Conservation (phyloP, 2,797 vertebrate species). For the Galaxias olidus region DNA sequence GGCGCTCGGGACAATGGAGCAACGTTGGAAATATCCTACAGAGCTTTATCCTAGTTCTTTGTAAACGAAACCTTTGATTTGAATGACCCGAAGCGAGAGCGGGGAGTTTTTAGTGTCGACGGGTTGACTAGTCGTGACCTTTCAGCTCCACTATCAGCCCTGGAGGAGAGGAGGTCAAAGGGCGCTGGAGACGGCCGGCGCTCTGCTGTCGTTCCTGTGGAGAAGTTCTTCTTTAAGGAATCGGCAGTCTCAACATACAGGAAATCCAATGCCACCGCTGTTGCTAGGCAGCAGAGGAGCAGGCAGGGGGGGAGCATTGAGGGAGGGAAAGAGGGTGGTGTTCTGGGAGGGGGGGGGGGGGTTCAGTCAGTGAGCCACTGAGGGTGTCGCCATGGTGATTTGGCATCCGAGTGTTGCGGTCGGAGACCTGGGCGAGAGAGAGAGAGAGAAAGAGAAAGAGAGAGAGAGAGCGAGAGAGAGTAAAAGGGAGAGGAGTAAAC, state of each 20-base stretch:
- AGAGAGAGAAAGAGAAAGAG: conserved; percentile 28
- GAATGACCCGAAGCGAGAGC: too few relatives aligned
- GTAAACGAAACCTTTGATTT: too few relatives aligned
- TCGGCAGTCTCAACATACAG: conserved; percentile 64
- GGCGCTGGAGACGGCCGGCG: conserved; percentile 9
- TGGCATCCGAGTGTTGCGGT: conserved; percentile 77
- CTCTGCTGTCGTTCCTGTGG: conserved; percentile 49
- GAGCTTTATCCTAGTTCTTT: not conserved
- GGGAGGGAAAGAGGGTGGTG: conserved; percentile 38
- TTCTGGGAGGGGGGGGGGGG: conserved; percentile 56
- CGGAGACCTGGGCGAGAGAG: conserved; percentile 71
- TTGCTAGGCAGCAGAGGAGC: conserved; percentile 73
- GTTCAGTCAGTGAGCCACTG: conserved; percentile 72
- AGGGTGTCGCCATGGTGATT: conserved; percentile 80
- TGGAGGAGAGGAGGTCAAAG: conserved; percentile 18
- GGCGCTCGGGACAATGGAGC: too few relatives aligned
- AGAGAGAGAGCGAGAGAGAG: conserved; percentile 32
- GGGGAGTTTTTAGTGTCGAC: not conserved
- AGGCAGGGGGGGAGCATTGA: conserved; percentile 24
- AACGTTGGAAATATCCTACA: not conserved
- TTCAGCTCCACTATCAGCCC: conserved; percentile 26
- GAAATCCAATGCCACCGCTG: conserved; percentile 76
- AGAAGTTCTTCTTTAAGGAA: conserved; percentile 72
- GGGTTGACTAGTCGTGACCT: conserved; percentile 12
- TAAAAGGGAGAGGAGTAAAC: conserved; percentile 62